phyloP scores from a whole-genome alignment of 2,113 vertebrate genomes.

The Ammodytes dubius region DNA sequence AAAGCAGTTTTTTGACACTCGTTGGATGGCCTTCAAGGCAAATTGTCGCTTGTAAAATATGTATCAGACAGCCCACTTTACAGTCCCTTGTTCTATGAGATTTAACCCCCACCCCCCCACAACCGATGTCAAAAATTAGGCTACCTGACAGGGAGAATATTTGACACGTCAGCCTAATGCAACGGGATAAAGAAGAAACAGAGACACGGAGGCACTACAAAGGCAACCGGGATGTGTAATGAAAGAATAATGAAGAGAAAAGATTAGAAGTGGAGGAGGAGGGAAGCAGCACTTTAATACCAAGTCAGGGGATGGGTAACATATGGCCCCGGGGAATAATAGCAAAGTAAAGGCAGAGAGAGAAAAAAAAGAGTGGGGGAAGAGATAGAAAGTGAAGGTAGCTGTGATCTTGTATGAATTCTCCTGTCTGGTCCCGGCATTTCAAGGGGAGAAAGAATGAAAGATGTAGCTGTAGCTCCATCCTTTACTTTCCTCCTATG shows the following conservation, averaged over 20 bases:
- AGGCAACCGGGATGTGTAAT: constrained; percentile 73
- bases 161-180: constrained; percentile 70
- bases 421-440: constrained; percentile 28
- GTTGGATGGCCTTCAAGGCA: constrained; percentile 23
- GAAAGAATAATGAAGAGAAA: constrained; percentile 81
- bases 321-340: constrained; percentile 62
- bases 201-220: constrained; percentile 76
- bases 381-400: constrained; percentile 66
- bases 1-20: constrained; percentile 4
- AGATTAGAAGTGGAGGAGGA: constrained; percentile 77
- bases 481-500: constrained; percentile 27
- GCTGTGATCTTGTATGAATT: constrained; percentile 56
- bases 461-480: constrained; percentile 39
- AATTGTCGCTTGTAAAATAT: constrained; percentile 54
- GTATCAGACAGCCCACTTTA: constrained; percentile 53
- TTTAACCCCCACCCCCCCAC: constrained; percentile 43
- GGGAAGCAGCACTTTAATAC: constrained; percentile 73
- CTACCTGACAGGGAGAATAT: constrained; percentile 72
- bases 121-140: constrained; percentile 64
- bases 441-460: constrained; percentile 50
- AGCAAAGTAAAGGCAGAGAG: constrained; percentile 55
- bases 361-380: constrained; percentile 23
- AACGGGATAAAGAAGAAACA: constrained; percentile 67
- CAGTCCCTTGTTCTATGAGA: constrained; percentile 53
- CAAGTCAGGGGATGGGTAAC: constrained; percentile 76